phyloP scores from a whole-genome alignment of 2,113 vertebrate species.

The Rhynchopsitta pachyrhyncha region DNA sequence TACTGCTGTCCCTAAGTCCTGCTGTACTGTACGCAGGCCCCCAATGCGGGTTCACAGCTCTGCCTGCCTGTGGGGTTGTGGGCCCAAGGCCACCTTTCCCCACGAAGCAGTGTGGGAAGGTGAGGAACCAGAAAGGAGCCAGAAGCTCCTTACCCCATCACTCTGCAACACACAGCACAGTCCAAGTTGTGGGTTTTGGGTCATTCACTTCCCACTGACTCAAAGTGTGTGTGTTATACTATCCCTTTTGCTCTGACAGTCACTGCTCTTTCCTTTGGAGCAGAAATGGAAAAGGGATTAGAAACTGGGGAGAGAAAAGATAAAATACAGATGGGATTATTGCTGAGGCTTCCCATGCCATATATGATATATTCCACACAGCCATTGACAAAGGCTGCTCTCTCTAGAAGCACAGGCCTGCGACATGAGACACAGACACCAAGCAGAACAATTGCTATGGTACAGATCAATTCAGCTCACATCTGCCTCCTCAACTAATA shows the following conservation, averaged over 20 bases:
- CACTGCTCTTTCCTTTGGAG: neutral
- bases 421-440: fast-evolving
- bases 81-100: neutral
- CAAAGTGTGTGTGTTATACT: fast-evolving
- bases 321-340: neutral
- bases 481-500: neutral
- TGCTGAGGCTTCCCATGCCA: neutral
- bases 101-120: fast-evolving
- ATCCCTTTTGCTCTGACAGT: neutral
- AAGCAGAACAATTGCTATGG: neutral
- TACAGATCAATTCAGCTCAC: neutral
- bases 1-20: neutral
- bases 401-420: neutral
- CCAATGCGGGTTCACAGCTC: neutral
- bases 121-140: neutral
- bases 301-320: neutral
- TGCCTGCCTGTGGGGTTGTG: too few relatives aligned
- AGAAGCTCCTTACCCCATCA: neutral
- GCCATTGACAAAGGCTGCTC: neutral
- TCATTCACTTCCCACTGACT: neutral
- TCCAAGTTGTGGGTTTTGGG: neutral
- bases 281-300: neutral
- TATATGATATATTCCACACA: neutral
- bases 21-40: neutral
- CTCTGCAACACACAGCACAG: neutral